A percentile compares a stretch with the other conserved stretches of the same genome.
phyloP scores from a whole-genome alignment of 1,140 invertebrate species.

The Bombus turneri region DNA sequence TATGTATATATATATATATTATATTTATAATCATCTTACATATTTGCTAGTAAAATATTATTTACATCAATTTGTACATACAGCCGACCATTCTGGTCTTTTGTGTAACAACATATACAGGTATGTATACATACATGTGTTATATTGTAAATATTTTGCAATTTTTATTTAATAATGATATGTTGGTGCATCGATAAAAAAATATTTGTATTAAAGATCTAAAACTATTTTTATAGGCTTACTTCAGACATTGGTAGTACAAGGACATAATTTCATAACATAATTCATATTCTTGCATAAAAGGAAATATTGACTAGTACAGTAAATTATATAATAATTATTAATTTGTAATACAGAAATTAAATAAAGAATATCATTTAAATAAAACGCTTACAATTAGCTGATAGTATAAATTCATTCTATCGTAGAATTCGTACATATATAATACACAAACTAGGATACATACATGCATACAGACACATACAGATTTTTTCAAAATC shows the following conservation, averaged over 20 bases:
- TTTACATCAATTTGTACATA: slow-evolving; percentile 71
- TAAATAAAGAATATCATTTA: slow-evolving; percentile 66
- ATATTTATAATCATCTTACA: slow-evolving; percentile 49
- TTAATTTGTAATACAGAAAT: slow-evolving; percentile 48
- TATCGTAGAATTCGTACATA: slow-evolving; percentile 20
- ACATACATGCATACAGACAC: slow-evolving; percentile 2
- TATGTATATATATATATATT: slow-evolving; percentile 61
- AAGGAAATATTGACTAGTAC: slow-evolving; percentile 64
- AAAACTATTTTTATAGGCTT: slow-evolving; percentile 17
- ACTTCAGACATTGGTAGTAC: not conserved
- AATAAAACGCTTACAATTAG: slow-evolving; percentile 63
- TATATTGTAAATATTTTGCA: slow-evolving; percentile 22
- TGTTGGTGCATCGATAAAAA: not conserved
- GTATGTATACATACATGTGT: not conserved
- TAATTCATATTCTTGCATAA: slow-evolving; percentile 14
- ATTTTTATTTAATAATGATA: slow-evolving; percentile 30
- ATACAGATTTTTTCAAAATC: not conserved
- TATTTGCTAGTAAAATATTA: slow-evolving; percentile 62
- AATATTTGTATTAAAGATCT: not conserved
- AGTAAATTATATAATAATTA: slow-evolving; percentile 63
- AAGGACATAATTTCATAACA: slow-evolving; percentile 12
- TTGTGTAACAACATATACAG: slow-evolving; percentile 15
- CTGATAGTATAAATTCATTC: slow-evolving; percentile 60
- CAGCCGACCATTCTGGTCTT: slow-evolving; percentile 3
- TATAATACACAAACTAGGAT: not conserved